Evolutionary conservation across 2,888 invertebrate genomes (phyloP).

Genomic region (Nemurella pictetii): DNA sequence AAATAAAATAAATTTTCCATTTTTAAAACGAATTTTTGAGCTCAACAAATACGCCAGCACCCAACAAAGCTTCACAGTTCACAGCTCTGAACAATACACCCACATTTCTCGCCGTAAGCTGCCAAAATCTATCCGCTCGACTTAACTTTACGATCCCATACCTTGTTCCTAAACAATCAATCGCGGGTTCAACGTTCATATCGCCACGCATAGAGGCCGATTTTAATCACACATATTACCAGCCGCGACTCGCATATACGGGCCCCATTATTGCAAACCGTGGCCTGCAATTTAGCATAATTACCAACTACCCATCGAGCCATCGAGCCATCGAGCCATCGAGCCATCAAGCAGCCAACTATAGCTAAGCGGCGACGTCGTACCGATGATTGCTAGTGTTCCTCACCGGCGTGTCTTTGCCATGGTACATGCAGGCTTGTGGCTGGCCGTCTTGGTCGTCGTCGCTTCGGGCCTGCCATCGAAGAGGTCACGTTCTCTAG

Average conservation of each 20-base stretch:
- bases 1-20: too few relatives aligned
- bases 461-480: not conserved
- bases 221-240: not conserved
- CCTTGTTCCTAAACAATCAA: not conserved
- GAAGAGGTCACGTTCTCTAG: not conserved
- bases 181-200: not conserved
- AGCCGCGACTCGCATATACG: not conserved
- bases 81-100: too few relatives aligned
- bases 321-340: too few relatives aligned
- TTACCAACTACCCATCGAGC: too few relatives aligned
- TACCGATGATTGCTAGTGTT: not conserved
- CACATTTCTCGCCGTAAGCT: too few relatives aligned
- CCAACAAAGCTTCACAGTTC: too few relatives aligned
- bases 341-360: not conserved
- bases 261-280: not conserved
- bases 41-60: too few relatives aligned
- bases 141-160: too few relatives aligned
- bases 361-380: too few relatives aligned
- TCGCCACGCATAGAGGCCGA: not conserved
- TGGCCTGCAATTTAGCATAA: not conserved
- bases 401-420: not conserved
- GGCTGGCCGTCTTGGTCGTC: not conserved
- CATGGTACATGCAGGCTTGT: slow-evolving; percentile 10
- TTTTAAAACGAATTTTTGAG: too few relatives aligned
- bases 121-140: too few relatives aligned